Base-by-base conservation (phyloP, 2,888 invertebrate genomes). In the Norana najaformis region DNA sequence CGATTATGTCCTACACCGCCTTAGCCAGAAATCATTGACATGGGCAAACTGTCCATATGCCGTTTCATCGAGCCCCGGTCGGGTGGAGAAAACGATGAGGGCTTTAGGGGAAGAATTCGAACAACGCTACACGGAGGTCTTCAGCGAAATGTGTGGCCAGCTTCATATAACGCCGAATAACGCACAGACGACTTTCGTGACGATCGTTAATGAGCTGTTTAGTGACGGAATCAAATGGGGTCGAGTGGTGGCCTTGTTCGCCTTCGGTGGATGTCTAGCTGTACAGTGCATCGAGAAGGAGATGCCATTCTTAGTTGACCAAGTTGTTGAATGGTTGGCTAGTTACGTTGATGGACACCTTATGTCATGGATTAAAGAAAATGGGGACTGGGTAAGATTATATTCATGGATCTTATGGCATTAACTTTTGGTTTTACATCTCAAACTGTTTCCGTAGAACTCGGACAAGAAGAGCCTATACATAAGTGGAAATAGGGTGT, bases 141-240 rank as follows among this genome's bases (percentile, higher is more conserved):
- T 95, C 92, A 93, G 93, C 83, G 93, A 94, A 85, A 94, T 95
- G 94, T 93, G 94, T 88, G 92, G 93, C 89, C 93, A 94, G 90
- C 92, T 95, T 88, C 93, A 94, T 91, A 93, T 95, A 38, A 94
- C 93, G 11, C 93, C 93, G 69, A 92, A 93, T 83, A 94, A 93
- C 89, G 94, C 95, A 14, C 93, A 94, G 90, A 93, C 93, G 35
- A 95, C 95, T 34, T 95, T 95, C 91, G 93, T 93, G 37, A 94
- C 93, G 30, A 94, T 95, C 38, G 94, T 94, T 88, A 93, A 94
- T 90, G 95, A 95, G 92, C 92, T 95, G 47, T 95, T 95, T 92
- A 92, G 92, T 90, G 95, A 95, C 90, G 95, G 95, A 88, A 93
- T 94, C 36, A 94, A 94, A 92, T 95, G 95, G 95, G 95, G 95